A percentile compares a stretch with the other conserved stretches of the same genome.
phyloP scores from a whole-genome alignment of 2,888 invertebrate species.

The Biston stratarius region DNA sequence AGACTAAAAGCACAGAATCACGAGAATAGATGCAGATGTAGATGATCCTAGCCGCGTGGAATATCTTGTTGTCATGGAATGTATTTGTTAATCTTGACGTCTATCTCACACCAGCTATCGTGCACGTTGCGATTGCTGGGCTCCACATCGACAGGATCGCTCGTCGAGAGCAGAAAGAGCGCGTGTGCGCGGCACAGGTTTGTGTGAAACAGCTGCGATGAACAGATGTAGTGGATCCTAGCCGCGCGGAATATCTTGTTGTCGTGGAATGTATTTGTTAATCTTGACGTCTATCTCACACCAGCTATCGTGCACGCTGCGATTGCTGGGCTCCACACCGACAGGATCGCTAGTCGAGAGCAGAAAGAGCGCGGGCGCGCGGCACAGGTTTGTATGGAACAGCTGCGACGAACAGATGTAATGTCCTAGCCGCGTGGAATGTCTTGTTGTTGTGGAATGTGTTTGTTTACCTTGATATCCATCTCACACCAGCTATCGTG shows the following conservation, averaged over 20 bases:
- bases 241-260: too few relatives aligned
- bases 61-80: too few relatives aligned
- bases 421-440: slow-evolving; percentile 87
- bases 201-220: slow-evolving; percentile 94
- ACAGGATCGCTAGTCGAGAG: slow-evolving; percentile 89
- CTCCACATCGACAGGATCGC: slow-evolving; percentile 90
- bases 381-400: slow-evolving; percentile 92
- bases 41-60: slow-evolving; percentile 93
- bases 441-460: background rate
- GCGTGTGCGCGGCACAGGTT: slow-evolving; percentile 91
- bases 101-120: slow-evolving; percentile 91
- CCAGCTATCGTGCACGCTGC: slow-evolving; percentile 91
- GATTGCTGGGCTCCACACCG: slow-evolving; percentile 91
- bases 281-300: slow-evolving; percentile 91
- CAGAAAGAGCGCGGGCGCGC: slow-evolving; percentile 91
- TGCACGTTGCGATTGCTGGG: slow-evolving; percentile 90
- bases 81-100: slow-evolving; percentile 87
- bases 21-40: too few relatives aligned
- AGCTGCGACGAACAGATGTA: slow-evolving; percentile 93
- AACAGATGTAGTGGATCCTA: slow-evolving; percentile 92
- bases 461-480: slow-evolving; percentile 88
- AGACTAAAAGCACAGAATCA: too few relatives aligned
- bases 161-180: slow-evolving; percentile 89
- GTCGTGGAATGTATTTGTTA: slow-evolving; percentile 12
- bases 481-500: slow-evolving; percentile 91